Evolutionary conservation across 2,797 vertebrate species (phyloP), one percentile per base, ranked within the genome.

Genomic region (Phoebastria nigripes): DNA sequence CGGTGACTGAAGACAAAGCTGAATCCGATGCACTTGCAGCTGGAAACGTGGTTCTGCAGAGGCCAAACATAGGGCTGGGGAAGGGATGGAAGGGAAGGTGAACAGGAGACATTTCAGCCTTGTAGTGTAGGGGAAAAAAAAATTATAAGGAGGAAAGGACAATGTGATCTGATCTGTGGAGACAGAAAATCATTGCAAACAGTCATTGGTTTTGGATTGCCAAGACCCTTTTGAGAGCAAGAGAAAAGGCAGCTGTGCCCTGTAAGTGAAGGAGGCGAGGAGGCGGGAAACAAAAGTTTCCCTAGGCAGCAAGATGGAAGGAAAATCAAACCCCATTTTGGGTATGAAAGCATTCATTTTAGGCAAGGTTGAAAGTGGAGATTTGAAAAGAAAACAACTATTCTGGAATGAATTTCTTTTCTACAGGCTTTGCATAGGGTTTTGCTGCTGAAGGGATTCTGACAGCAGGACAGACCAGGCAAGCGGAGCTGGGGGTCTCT

Each of bases 21-120:
- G 62, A 63, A 42, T 9, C 49, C 0, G 4, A 63, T 7, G 19
- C 42, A 37, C 58, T 46, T 39, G 73, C 47, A 78, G 47, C 61
- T 73, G 62, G 14, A 83, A 72, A 39, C 0, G 0, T 22, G 15
- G 67, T 5, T 73, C 55, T 61, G n/a, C 46, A 66, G 76, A 82
- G 66, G 22, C 58, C 72, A 44, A 29, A 54, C 7, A 15, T 1
- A 16, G 41, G n/a, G 47, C 42, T 47, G 39, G 39, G 29, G 31
- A 6, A 51, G 25, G n/a, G 73, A 46, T 0, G 17, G 25, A 52
- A 70, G 8, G 31, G 26, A 67, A 58, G n/a, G 35, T 22, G 31
- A 56, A 58, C 0, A 0, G 39, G 49, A 74, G 63, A 59, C 3
- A 28, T 44, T 87, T 67, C 3, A 1, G 46, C 33, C 42, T 37